phyloP scores from a whole-genome alignment of 2,797 vertebrate genomes.

The Chelidonichthys spinosus region DNA sequence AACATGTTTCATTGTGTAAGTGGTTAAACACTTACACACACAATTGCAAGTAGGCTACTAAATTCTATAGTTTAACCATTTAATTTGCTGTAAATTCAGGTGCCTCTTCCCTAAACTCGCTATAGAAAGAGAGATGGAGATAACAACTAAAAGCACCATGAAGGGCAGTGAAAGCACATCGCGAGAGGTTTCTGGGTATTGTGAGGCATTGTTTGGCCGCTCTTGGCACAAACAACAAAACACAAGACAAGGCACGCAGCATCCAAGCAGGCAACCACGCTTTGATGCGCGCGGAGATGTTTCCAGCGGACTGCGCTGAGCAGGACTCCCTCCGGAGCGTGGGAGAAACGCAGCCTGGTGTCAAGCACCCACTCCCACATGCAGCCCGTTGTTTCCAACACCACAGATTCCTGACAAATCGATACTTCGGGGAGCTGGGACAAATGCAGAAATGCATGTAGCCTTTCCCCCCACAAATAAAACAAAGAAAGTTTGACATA shows the following conservation, averaged over 20 bases:
- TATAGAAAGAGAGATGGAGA: background rate
- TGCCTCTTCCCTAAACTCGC: background rate
- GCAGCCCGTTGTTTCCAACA: conserved; percentile 57
- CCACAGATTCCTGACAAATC: conserved; percentile 60
- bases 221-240: conserved; percentile 29
- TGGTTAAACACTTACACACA: no score
- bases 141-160: background rate
- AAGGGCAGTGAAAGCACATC: background rate
- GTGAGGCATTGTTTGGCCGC: conserved; percentile 16
- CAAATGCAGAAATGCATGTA: conserved; percentile 13
- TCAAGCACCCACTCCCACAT: conserved; percentile 75
- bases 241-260: conserved; percentile 13
- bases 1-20: background rate
- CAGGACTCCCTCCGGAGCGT: conserved; percentile 67
- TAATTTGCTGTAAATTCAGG: background rate
- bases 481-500: background rate
- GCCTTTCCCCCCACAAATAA: background rate
- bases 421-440: conserved; percentile 51
- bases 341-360: conserved; percentile 77
- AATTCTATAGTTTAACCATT: background rate
- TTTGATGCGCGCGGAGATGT: conserved; percentile 55
- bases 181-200: conserved; percentile 5
- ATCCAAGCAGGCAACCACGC: conserved; percentile 24
- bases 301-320: conserved; percentile 55
- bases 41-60: background rate